A percentile compares a stretch with the other conserved stretches of the same genome.
These are phyloP conservation scores for Centropyge bicolor DNA, from an alignment of 2,797 vertebrate genomes.

Conservation along the genomic window DNA sequence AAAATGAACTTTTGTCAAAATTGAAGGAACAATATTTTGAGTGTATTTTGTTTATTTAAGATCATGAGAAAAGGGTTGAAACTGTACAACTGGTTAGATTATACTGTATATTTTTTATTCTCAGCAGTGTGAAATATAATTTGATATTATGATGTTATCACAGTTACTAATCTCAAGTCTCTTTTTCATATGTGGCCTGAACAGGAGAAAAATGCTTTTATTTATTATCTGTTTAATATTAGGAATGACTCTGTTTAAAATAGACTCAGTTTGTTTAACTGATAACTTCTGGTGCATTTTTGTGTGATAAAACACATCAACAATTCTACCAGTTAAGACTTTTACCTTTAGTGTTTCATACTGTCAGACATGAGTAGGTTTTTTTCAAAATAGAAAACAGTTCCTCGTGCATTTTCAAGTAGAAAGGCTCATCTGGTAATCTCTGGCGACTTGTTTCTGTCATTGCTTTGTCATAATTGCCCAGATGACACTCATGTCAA, in stretches of 20 bases:
- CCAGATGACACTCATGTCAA: constrained; percentile 78
- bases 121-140: no score
- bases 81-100: background rate
- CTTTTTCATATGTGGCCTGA: no score
- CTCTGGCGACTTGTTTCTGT: constrained; percentile 74
- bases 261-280: background rate
- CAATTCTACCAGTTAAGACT: background rate
- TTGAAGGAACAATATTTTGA: background rate
- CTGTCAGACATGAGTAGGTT: background rate
- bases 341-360: background rate
- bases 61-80: background rate
- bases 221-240: background rate
- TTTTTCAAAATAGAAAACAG: background rate
- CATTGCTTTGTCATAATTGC: constrained; percentile 69
- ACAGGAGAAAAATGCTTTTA: no score
- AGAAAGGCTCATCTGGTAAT: constrained; percentile 70
- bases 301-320: background rate
- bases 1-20: background rate
- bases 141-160: background rate
- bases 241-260: no score
- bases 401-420: constrained; percentile 6
- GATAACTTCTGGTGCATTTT: background rate
- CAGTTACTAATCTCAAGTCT: background rate
- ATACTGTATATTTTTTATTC: background rate
- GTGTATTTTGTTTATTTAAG: background rate